Base-by-base conservation (phyloP, 2,888 invertebrate species). In the Bugula neritina region DNA sequence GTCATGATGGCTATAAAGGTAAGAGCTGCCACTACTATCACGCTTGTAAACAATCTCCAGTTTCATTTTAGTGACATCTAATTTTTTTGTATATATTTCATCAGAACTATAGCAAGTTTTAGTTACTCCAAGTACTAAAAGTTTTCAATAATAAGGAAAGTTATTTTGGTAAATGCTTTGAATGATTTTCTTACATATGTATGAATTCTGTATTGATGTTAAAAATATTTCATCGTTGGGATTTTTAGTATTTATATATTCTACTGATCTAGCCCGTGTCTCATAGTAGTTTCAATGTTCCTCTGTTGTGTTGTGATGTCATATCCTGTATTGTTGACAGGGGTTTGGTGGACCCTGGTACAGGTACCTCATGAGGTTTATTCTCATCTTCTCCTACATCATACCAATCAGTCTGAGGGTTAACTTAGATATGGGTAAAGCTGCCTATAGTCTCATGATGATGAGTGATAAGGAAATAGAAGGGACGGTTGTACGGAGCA, bases 401-500 rank as follows among this genome's bases (percentile, higher is more conserved):
- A 97, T 99, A 81, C 99, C 99, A 23, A 95, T 99, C 78, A 93
- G 97, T 86, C 89, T 99, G 80, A 88, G 99, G 75, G 98, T 99
- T 0, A 99, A 99, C 86, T 87, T 99, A 77, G 99, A 99, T 81
- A 94, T 99, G 93, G 98, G 97, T 0, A 99, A 99, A 86, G 91
- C 92, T 0, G 95, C 92, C 82, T 99, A 98, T 85, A 94, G 98
- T 0, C 98, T 94, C 92, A 90, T 92, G 77, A 97, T 99, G 79
- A 94, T 95, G 80, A 88, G 92, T 73, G 99, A 99, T 86, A 90
- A 91, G 72, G 89, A 92, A 78, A 96, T 99, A 77, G 90, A 90
- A 74, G 96, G 94, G 31, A 96, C 97, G 0, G 94, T 96, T 13
- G 97, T 97, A 74, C 88, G 99, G 5, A 95, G 95, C 72, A 98